A percentile compares a stretch with the other conserved stretches of the same genome.
Evolutionary conservation across 1,140 invertebrate species (phyloP).

Genomic region (Pemphigus obesinymphae): DNA sequence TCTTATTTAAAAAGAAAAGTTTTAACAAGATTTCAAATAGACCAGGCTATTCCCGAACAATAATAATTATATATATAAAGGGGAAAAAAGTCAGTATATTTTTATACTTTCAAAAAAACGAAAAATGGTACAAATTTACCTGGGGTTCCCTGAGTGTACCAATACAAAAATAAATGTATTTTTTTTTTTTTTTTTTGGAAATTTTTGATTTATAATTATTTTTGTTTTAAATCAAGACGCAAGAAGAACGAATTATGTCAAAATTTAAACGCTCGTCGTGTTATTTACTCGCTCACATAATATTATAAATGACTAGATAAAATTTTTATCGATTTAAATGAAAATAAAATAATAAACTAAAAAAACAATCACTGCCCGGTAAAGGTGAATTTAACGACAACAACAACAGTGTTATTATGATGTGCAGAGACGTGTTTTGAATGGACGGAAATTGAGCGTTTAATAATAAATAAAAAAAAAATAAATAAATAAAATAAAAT

Average conservation of each 20-base stretch:
- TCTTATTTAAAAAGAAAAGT: slow-evolving; percentile 1
- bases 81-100: background rate
- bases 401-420: no score
- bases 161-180: slow-evolving; percentile 20
- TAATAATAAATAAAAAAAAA: no score
- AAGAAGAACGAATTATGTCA: background rate
- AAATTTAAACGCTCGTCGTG: background rate
- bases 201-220: no score
- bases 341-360: no score
- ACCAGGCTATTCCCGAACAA: background rate
- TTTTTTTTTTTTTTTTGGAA: background rate
- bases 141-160: background rate
- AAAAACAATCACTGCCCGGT: background rate
- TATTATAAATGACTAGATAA: slow-evolving; percentile 26
- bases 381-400: background rate
- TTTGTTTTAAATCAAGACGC: background rate
- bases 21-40: slow-evolving; percentile 8
- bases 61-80: background rate
- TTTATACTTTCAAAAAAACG: background rate
- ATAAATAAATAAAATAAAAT: no score
- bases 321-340: no score
- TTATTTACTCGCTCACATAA: background rate
- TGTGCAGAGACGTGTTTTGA: background rate
- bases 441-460: slow-evolving; percentile 27
- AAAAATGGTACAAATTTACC: slow-evolving; percentile 7